phyloP scores from a whole-genome alignment of 2,888 invertebrate genomes.

The Oxytorus armatus region DNA sequence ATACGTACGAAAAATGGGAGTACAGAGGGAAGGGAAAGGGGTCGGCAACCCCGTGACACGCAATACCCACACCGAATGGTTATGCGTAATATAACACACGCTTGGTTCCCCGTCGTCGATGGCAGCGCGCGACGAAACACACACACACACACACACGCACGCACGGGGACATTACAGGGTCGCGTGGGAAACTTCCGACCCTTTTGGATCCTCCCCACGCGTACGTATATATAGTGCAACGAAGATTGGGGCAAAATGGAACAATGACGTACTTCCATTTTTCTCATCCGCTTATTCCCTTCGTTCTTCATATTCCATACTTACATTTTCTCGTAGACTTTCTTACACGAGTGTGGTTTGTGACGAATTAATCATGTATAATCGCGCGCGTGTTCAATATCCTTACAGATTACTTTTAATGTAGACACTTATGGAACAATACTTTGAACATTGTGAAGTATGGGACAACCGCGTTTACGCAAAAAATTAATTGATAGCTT shows the following conservation, averaged over 20 bases:
- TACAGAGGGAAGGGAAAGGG: slow-evolving; percentile 58
- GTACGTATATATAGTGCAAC: not conserved
- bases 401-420: too few relatives aligned
- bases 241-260: not conserved
- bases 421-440: too few relatives aligned
- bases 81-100: slow-evolving; percentile 67
- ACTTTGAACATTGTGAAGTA: too few relatives aligned
- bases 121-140: slow-evolving; percentile 68
- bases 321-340: too few relatives aligned
- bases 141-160: too few relatives aligned
- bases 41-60: slow-evolving; percentile 70
- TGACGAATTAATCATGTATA: too few relatives aligned
- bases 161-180: slow-evolving; percentile 51
- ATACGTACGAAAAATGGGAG: slow-evolving; percentile 46
- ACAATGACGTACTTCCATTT: not conserved
- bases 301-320: not conserved
- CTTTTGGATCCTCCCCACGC: slow-evolving; percentile 21
- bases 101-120: slow-evolving; percentile 63
- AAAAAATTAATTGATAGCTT: too few relatives aligned
- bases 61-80: slow-evolving; percentile 63
- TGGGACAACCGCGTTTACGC: too few relatives aligned
- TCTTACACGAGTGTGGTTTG: too few relatives aligned
- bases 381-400: too few relatives aligned
- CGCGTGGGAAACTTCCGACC: slow-evolving; percentile 69
- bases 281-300: not conserved